Evolutionary conservation across 2,888 invertebrate genomes (phyloP).

Genomic region (Acleris emargana): DNA sequence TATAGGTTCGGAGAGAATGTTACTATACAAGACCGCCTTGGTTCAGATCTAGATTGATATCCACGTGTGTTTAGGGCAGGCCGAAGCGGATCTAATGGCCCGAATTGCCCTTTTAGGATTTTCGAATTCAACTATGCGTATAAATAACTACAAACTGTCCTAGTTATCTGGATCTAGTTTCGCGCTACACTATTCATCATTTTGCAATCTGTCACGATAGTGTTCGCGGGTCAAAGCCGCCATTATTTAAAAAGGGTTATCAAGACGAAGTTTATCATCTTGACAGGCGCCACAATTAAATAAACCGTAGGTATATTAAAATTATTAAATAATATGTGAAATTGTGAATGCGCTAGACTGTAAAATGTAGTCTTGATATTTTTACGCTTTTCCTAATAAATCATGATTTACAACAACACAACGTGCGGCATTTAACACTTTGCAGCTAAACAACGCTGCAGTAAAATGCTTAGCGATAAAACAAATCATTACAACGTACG

Average conservation of each 20-base stretch:
- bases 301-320: not conserved
- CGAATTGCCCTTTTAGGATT: constrained; percentile 69
- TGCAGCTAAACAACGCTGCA: constrained; percentile 42
- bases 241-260: constrained; percentile 51
- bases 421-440: constrained; percentile 40
- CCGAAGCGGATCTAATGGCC: constrained; percentile 73
- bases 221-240: constrained; percentile 59
- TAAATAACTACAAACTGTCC: constrained; percentile 45
- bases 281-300: constrained; percentile 28
- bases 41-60: constrained; percentile 50
- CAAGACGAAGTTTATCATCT: constrained; percentile 43
- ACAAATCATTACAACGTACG: constrained; percentile 42
- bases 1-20: constrained; percentile 32
- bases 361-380: constrained; percentile 15
- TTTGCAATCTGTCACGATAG: constrained; percentile 61
- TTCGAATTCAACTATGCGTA: constrained; percentile 59
- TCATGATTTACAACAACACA: constrained; percentile 48
- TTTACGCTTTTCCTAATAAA: constrained; percentile 46
- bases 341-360: constrained; percentile 11
- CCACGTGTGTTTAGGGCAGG: constrained; percentile 55
- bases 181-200: constrained; percentile 55
- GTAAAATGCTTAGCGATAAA: constrained; percentile 47
- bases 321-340: too few relatives aligned
- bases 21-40: constrained; percentile 23
- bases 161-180: constrained; percentile 54